Evolutionary conservation across 2,797 vertebrate genomes (phyloP), one percentile per base, ranked within the genome.

Genomic region (Manis crassicaudata): DNA sequence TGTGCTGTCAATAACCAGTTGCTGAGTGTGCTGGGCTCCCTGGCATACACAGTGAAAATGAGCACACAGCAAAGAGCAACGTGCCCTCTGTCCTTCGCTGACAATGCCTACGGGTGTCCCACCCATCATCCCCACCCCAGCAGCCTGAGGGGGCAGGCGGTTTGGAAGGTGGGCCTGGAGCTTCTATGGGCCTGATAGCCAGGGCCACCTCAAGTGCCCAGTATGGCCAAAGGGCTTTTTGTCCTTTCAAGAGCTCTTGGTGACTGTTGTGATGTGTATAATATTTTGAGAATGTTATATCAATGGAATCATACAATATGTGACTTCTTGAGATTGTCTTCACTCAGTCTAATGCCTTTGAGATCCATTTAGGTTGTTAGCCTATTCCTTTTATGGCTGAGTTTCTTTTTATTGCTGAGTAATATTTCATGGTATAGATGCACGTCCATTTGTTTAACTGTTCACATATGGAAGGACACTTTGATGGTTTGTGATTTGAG

Each of bases 21-120:
- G 27, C 9, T 6, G 0, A 1, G 5, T 7, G 2, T 11, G 1
- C 37, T 23, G 32, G 21, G 7, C 20, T 75, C 27, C 67, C 46
- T 43, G 46, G 75, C 9, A 2, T 23, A 4, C 3, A 2, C 4
- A 21, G 18, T 10, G 25, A 25, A 27, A 40, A 37, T 20, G 17
- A 40, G 40, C 20, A 0, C 7, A 0, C 8, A 3, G 21, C 43
- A 8, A 20, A n/a, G 60, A 1, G 5, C 0, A 14, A 6, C 1
- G 17, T 3, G 3, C 37, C 27, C 23, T 43, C 29, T 32, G 27
- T 8, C 65, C 56, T 76, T 16, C 10, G 18, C 50, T 13, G 40
- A 23, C 27, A 18, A 3, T 5, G 35, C 23, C 68, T 50, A 32
- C 0, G 0, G 32, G 1, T 4, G n/a, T 37, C 50, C 52, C 60